Evolutionary conservation across 2,113 vertebrate genomes (phyloP), one percentile per base, ranked within the genome.

Genomic region (Macroglossus sobrinus): DNA sequence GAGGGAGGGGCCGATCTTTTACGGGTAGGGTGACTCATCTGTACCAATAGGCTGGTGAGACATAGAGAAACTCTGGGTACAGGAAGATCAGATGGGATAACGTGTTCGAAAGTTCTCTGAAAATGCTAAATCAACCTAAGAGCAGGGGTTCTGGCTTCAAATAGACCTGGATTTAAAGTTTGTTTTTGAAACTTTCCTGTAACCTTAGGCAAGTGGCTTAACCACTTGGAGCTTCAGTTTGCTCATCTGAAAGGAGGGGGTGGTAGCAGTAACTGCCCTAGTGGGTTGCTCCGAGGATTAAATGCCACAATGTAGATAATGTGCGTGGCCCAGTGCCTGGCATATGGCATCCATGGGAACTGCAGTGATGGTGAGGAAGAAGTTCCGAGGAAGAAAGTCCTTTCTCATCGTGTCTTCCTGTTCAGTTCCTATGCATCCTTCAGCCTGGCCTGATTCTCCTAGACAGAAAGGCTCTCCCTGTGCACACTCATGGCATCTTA

Each of bases 31-130:
- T 97, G 97, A 96, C 90, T 97, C 94, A 96, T 96, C 80, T 92
- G 92, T 95, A 50, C 95, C 97, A 85, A 86, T 28, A 40, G 84
- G 92, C 92, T 95, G 95, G 94, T 94, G 95, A 97, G 92, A 93
- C 95, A 95, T 78, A 96, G 82, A 96, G 94, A 96, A 97, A 97
- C 96, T 57, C 55, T 16, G 47, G 55, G 92, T 33, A 79, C 87
- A 89, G 95, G 78, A 93, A 96, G 90, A 89, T 85, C 47, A 81
- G 14, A 66, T 47, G 84, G 96, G 89, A 91, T 63, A 94, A 91
- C 0, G 1, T 22, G 5, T 26, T 75, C 16, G 47, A 64, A 71
- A 35, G 35, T 75, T 89, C 85, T 97, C 15, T 94, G 81, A 84
- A 95, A 95, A 93, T 28, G 38, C 33, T 74, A 76, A 63, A 26